Percentiles rank a stretch among this genome's conserved stretches.
phyloP scores from a whole-genome alignment of 2,113 vertebrate species.

The Thamnophis sirtalis region DNA sequence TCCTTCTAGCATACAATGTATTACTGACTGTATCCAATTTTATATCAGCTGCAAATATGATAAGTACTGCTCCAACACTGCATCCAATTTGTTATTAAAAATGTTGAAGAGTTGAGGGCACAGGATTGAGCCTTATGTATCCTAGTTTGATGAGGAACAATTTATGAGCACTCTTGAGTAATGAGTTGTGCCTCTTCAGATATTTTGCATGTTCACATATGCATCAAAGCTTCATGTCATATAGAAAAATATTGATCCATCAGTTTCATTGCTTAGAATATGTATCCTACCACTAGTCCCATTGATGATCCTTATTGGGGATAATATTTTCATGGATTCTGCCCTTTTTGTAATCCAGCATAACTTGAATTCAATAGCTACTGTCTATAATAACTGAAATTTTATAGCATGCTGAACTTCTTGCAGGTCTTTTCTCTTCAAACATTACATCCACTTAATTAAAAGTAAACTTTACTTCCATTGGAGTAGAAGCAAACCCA shows the following conservation, averaged over 20 bases:
- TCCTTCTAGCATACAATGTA: background rate
- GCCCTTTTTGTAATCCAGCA: background rate
- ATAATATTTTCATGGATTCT: background rate
- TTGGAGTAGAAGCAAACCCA: background rate
- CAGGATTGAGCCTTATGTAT: background rate
- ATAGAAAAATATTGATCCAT: background rate
- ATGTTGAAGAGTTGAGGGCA: background rate
- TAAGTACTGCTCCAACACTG: background rate
- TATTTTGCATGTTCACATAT: background rate
- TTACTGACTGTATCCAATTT: background rate
- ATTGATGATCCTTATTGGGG: background rate
- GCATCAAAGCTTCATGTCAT: background rate
- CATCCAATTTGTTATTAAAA: background rate
- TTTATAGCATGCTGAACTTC: background rate
- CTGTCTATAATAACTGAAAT: background rate
- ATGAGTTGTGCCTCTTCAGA: background rate
- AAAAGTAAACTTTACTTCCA: background rate
- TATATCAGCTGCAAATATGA: background rate
- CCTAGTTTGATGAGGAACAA: background rate
- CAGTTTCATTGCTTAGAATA: background rate
- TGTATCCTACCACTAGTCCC: background rate
- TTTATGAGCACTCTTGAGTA: background rate
- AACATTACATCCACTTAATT: background rate
- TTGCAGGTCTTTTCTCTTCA: background rate
- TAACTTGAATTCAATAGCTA: background rate